These are phyloP conservation scores for Hirtodrosophila duncani DNA, from an alignment of 2,888 invertebrate genomes.

Conservation along the genomic window DNA sequence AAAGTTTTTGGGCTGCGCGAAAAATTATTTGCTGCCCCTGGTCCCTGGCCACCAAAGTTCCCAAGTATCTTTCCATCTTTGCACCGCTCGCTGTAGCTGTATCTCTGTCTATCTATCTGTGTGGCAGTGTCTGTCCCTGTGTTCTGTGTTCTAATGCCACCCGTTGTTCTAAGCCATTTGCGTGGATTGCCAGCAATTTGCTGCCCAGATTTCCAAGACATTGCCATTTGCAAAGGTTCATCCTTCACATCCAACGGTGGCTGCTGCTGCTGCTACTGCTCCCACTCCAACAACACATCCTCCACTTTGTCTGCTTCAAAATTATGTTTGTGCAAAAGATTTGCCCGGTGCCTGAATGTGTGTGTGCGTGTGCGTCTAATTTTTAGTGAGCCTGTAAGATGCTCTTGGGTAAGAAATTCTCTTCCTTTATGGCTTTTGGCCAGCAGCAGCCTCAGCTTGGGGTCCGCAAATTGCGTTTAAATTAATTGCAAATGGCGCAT, in stretches of 20 bases:
- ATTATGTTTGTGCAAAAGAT: constrained; percentile 72
- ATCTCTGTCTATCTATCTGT: no score
- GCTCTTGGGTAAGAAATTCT: constrained; percentile 50
- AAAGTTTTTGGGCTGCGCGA: constrained; percentile 59
- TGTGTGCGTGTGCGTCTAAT: constrained; percentile 18
- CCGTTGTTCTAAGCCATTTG: constrained; percentile 75
- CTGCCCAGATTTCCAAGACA: constrained; percentile 69
- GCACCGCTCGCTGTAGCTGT: no score
- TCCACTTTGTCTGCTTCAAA: constrained; percentile 68
- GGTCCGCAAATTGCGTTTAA: constrained; percentile 60
- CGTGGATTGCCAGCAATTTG: constrained; percentile 76
- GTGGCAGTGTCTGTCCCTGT: constrained; percentile 7
- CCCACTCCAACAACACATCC: no score
- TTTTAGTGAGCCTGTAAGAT: constrained; percentile 33
- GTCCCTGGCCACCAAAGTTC: neutral
- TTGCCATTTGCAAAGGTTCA: no score
- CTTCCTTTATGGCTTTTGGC: constrained; percentile 43
- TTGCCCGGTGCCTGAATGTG: constrained; percentile 32
- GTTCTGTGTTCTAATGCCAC: constrained; percentile 58
- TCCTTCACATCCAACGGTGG: no score
- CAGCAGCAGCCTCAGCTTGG: constrained; percentile 28
- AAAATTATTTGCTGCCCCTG: constrained; percentile 31
- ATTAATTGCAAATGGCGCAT: constrained; percentile 72
- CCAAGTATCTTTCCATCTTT: no score
- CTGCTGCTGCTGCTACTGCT: no score